These are phyloP conservation scores for Geopemphigus sp. DNA, from an alignment of 1,140 invertebrate species.

Conservation along the genomic window DNA sequence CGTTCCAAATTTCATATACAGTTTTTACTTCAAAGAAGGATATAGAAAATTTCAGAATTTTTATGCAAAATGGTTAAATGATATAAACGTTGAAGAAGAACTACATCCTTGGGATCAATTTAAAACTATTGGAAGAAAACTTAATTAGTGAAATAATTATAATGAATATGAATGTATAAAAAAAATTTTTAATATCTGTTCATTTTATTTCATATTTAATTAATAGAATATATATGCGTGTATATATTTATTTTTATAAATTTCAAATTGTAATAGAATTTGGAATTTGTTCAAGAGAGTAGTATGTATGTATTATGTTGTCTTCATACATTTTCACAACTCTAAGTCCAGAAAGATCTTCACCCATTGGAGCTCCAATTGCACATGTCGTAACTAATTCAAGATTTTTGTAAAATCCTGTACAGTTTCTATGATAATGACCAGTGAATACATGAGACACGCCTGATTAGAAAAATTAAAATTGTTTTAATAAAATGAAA, in stretches of 20 bases:
- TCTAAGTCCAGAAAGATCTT: conserved; percentile 58
- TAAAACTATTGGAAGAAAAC: conserved; percentile 12
- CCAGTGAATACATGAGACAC: conserved; percentile 61
- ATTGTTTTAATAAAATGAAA: conserved; percentile 19
- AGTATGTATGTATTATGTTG: conserved; percentile 56
- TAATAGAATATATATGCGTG: neutral
- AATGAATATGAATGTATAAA: neutral
- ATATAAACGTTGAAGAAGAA: conserved; percentile 27
- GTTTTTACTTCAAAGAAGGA: conserved; percentile 39
- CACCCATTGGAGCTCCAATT: conserved; percentile 58
- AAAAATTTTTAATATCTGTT: neutral
- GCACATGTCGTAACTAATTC: conserved; percentile 61
- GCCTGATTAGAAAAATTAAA: conserved; percentile 54
- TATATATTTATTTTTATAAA: neutral
- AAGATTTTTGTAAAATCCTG: conserved; percentile 57
- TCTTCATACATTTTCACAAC: conserved; percentile 57
- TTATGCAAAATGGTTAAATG: conserved; percentile 41
- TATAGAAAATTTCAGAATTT: conserved; percentile 41
- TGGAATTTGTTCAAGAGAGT: conserved; percentile 50
- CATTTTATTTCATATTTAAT: neutral
- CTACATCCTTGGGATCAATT: conserved; percentile 51
- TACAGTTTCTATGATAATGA: conserved; percentile 62
- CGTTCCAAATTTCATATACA: neutral
- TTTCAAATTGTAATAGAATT: neutral
- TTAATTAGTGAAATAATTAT: neutral